Conservation (phyloP, 2,888 invertebrate species). For the Blera fallax region DNA sequence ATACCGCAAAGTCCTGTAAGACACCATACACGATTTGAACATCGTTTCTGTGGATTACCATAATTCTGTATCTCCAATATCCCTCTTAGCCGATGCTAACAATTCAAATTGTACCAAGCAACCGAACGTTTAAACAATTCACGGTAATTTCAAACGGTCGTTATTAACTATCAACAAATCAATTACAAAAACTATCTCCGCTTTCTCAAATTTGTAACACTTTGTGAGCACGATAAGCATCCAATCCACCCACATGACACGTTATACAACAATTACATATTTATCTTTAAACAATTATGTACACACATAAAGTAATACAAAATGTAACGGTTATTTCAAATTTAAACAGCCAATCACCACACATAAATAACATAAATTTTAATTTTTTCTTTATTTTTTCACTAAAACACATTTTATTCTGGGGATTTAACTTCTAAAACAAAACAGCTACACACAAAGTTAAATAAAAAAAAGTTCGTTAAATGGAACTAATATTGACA, state of each 20-base stretch:
- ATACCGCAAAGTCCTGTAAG: no score
- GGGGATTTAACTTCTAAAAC: no score
- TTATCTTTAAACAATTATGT: neutral
- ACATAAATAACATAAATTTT: no score
- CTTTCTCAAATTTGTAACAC: neutral
- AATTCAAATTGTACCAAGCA: neutral
- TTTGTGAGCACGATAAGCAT: slow-evolving; percentile 18
- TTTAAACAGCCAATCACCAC: no score
- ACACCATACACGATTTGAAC: no score
- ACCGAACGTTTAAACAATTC: neutral
- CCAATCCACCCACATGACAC: neutral
- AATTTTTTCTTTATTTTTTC: no score
- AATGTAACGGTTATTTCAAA: neutral
- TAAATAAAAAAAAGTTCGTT: neutral
- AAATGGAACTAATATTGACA: neutral
- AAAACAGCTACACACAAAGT: no score
- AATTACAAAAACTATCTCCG: neutral
- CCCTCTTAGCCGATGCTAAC: neutral
- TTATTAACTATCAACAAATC: neutral
- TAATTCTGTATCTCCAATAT: neutral
- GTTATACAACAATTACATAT: slow-evolving; percentile 1
- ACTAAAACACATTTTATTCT: no score
- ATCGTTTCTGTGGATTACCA: no score
- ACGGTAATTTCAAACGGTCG: neutral
- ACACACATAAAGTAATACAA: neutral